Percentiles rank a stretch among this genome's conserved stretches.
phyloP scores from a whole-genome alignment of 2,888 invertebrate genomes.

The Folsomia manolachei region DNA sequence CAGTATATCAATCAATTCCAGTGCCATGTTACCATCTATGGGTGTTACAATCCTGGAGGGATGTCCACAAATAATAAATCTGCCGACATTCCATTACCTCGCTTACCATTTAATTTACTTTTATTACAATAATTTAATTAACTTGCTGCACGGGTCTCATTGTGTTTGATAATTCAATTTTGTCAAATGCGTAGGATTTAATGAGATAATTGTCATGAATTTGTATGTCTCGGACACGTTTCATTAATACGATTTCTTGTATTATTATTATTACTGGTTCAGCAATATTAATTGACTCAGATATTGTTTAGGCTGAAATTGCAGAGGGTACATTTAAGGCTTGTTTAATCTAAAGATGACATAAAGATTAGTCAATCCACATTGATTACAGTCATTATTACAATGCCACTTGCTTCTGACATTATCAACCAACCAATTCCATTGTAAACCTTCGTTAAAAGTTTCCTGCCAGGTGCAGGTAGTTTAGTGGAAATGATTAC shows the following conservation, averaged over 20 bases:
- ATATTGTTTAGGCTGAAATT: neutral
- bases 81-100: neutral
- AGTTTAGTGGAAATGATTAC: too few relatives aligned
- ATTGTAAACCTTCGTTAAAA: neutral
- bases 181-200: neutral
- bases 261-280: too few relatives aligned
- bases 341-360: slow-evolving; percentile 5
- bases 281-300: neutral
- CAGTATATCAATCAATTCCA: neutral
- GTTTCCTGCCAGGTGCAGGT: neutral
- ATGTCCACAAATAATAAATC: neutral
- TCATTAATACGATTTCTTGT: neutral
- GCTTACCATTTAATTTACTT: neutral
- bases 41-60: neutral
- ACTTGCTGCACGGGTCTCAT: neutral
- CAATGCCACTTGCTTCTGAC: neutral
- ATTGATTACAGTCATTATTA: neutral
- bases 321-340: neutral
- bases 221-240: neutral
- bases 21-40: neutral
- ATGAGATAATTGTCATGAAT: neutral
- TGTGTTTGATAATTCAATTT: neutral
- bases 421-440: slow-evolving; percentile 2
- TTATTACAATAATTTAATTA: neutral
- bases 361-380: slow-evolving; percentile 2